Evolutionary conservation across 2,797 vertebrate genomes (phyloP).

Genomic region (Todus mexicanus): DNA sequence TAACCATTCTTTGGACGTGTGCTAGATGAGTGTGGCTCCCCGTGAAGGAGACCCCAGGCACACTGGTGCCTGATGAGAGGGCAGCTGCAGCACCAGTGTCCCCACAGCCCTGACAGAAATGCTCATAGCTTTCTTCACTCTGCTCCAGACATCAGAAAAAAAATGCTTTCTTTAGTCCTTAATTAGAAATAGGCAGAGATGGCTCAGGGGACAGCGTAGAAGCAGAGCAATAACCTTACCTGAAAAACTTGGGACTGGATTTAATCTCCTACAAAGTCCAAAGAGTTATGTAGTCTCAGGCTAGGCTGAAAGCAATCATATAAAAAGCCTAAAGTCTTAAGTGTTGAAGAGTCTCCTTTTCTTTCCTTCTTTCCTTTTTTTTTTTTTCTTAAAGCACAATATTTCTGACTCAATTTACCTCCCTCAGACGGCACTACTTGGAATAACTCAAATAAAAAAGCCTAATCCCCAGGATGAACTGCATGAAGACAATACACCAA

Average conservation of each 20-base stretch:
- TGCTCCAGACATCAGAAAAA: background rate
- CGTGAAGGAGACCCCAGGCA: background rate
- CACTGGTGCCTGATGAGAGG: background rate
- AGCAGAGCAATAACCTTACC: conserved; percentile 49
- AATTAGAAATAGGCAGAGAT: conserved; percentile 43
- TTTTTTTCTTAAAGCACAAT: background rate
- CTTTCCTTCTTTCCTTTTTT: background rate
- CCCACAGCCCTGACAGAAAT: background rate
- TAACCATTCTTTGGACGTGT: accelerated
- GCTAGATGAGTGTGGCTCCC: accelerated
- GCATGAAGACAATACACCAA: background rate
- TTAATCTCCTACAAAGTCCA: conserved; percentile 44
- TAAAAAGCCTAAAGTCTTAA: conserved; percentile 8
- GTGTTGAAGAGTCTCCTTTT: background rate
- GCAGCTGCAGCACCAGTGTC: background rate
- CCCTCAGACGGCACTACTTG: background rate
- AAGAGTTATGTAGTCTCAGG: conserved; percentile 28
- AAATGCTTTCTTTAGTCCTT: background rate
- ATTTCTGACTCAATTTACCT: background rate
- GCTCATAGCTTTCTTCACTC: background rate
- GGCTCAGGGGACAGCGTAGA: conserved; percentile 3
- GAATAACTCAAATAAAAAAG: background rate
- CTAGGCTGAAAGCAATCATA: conserved; percentile 7
- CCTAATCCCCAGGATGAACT: background rate
- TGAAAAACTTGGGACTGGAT: conserved; percentile 21